phyloP scores from a whole-genome alignment of 2,797 vertebrate species.

The Paguma larvata region DNA sequence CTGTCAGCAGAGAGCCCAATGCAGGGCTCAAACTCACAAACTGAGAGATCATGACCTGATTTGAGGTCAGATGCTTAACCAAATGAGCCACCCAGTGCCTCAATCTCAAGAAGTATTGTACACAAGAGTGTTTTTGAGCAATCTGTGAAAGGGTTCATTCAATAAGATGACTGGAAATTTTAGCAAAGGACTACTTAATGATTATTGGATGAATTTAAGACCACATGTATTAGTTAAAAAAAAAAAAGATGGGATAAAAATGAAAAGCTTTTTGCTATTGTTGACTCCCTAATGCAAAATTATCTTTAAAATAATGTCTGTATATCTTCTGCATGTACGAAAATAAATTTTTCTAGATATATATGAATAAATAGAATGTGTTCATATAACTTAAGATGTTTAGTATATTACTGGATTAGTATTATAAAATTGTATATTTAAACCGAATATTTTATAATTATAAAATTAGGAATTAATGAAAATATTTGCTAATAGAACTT shows the following conservation, averaged over 20 bases:
- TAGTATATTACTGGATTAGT: not conserved
- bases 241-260: not conserved
- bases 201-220: slow-evolving; percentile 17
- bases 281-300: not conserved
- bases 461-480: slow-evolving; percentile 21
- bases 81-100: too few relatives aligned
- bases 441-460: not conserved
- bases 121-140: not conserved
- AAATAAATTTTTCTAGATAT: not conserved
- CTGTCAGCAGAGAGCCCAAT: too few relatives aligned
- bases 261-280: not conserved
- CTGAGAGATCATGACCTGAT: too few relatives aligned
- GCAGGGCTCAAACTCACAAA: too few relatives aligned
- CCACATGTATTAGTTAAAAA: not conserved
- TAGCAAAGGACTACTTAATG: not conserved
- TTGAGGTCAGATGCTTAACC: too few relatives aligned
- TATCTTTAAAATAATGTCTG: not conserved
- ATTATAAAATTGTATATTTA: not conserved
- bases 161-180: not conserved
- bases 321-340: not conserved
- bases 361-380: not conserved
- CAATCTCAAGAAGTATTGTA: not conserved
- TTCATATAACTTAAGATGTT: not conserved
- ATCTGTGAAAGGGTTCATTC: not conserved
- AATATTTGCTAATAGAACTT: not conserved